These are phyloP conservation scores for Streptopelia turtur DNA, from an alignment of 2,797 vertebrate genomes.

Conservation along the genomic window DNA sequence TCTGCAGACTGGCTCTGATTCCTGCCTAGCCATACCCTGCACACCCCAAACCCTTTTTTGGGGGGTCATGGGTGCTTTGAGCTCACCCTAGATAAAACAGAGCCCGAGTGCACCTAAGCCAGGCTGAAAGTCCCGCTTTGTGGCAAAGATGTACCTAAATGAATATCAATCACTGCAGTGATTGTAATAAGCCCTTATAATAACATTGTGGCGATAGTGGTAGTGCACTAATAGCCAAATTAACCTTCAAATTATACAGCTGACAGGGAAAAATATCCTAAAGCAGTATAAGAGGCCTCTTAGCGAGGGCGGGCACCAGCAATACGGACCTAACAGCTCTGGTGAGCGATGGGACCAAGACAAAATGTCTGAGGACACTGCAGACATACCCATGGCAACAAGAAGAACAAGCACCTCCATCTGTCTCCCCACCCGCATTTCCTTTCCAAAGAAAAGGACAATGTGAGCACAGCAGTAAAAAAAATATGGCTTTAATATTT, in stretches of 20 bases:
- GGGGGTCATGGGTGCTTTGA: not conserved
- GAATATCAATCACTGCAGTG: not conserved
- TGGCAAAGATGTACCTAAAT: not conserved
- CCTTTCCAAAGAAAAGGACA: conserved; percentile 62
- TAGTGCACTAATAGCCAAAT: not conserved
- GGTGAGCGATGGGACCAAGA: not conserved
- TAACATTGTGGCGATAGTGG: not conserved
- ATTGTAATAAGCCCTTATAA: not conserved
- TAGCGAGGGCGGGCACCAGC: not conserved
- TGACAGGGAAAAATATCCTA: not conserved
- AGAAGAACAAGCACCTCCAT: conserved; percentile 68
- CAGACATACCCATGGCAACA: conserved; percentile 59
- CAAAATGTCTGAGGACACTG: not conserved
- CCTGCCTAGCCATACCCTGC: not conserved
- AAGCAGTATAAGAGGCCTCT: not conserved
- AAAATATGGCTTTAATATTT: conserved; percentile 30
- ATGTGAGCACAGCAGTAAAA: not conserved
- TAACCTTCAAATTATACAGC: not conserved
- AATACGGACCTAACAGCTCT: not conserved
- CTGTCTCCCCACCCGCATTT: conserved; percentile 46
- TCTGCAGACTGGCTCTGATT: not conserved
- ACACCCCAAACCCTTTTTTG: not conserved
- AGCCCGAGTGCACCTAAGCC: not conserved
- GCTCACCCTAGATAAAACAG: not conserved
- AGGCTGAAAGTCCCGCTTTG: not conserved